Conservation (phyloP, 1,140 invertebrate genomes). For the Periplaneta americana region DNA sequence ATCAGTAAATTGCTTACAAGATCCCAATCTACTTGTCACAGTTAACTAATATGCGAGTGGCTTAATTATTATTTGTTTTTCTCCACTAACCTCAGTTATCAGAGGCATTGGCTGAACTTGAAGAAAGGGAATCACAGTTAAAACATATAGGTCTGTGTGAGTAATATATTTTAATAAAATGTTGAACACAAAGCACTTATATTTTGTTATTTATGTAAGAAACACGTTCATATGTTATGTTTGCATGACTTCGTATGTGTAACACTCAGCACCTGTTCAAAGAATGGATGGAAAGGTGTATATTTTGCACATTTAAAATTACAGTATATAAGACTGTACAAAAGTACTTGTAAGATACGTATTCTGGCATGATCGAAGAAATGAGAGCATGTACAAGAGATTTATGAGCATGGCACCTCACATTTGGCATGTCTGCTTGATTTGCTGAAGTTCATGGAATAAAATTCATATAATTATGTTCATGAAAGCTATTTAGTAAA, state of each 20-base stretch:
- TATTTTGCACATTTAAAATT: too few relatives aligned
- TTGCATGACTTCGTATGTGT: background rate
- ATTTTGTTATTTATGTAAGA: background rate
- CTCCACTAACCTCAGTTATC: constrained; percentile 26
- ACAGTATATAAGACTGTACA: background rate
- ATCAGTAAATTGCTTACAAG: too few relatives aligned
- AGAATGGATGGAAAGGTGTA: background rate
- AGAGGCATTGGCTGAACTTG: constrained; percentile 33
- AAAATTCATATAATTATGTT: too few relatives aligned
- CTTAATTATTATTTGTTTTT: constrained; percentile 5
- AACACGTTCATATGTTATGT: background rate
- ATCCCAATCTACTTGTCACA: too few relatives aligned
- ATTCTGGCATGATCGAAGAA: background rate
- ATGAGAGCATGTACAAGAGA: background rate
- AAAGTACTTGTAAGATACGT: background rate
- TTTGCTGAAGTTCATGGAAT: background rate
- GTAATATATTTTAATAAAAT: constrained; percentile 4
- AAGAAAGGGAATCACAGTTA: constrained; percentile 33
- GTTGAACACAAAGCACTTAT: background rate
- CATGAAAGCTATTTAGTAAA: too few relatives aligned
- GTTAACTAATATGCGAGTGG: background rate
- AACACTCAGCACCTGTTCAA: background rate
- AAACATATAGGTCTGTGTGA: constrained; percentile 22
- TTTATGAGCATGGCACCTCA: background rate
- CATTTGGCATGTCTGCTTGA: background rate